A percentile compares a stretch with the other conserved stretches of the same genome.
Evolutionary conservation across 2,113 vertebrate genomes (phyloP).

Genomic region (Lethenteron camtschaticum): DNA sequence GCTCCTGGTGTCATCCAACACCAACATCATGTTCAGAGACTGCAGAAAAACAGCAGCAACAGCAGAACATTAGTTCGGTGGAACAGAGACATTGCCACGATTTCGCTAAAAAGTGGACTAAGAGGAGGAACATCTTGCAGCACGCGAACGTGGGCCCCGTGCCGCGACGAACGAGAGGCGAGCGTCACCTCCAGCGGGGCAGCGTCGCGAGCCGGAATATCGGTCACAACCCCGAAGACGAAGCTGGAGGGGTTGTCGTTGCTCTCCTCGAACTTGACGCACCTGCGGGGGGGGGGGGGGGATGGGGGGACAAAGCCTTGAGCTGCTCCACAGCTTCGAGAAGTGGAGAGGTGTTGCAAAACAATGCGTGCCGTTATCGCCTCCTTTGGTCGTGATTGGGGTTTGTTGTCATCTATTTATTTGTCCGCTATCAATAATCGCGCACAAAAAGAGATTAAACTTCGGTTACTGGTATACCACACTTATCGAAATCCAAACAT

Average conservation of each 20-base stretch:
- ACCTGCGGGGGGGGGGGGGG: constrained; percentile 22
- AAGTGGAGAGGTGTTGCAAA: background rate
- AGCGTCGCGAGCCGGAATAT: constrained; percentile 66
- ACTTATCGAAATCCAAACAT: too few species aligned
- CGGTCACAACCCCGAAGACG: constrained; percentile 64
- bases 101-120: background rate
- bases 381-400: background rate
- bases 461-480: too few species aligned
- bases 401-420: background rate
- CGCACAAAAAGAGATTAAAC: background rate
- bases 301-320: too few species aligned
- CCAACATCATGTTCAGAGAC: constrained; percentile 55
- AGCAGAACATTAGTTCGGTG: background rate
- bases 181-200: constrained; percentile 45
- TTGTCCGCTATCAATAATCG: background rate
- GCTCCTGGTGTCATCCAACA: constrained; percentile 64
- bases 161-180: background rate
- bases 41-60: constrained; percentile 13
- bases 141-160: too few species aligned
- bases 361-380: background rate
- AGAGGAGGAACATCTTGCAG: too few species aligned
- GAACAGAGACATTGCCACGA: background rate
- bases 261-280: constrained; percentile 81
- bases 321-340: background rate
- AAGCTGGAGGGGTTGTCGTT: constrained; percentile 53